phyloP scores from a whole-genome alignment of 2,797 vertebrate species.

The Semaprochilodus insignis region DNA sequence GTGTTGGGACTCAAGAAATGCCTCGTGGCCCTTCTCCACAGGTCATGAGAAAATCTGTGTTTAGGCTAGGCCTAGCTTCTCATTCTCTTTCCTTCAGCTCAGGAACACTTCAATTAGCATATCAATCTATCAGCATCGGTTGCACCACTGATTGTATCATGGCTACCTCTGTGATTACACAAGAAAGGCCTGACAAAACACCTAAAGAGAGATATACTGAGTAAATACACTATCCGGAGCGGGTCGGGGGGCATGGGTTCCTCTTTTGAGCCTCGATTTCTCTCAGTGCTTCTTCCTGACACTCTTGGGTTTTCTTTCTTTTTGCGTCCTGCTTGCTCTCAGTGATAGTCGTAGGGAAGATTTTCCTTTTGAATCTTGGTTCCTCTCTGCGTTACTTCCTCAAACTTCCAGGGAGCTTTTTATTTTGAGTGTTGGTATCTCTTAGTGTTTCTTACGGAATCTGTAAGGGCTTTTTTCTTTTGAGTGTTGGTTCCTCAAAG shows the following conservation, averaged over 20 bases:
- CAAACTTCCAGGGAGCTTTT: not conserved
- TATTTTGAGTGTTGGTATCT: not conserved
- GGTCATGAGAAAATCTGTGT: constrained; percentile 77
- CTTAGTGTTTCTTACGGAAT: not conserved
- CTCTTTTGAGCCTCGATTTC: not conserved
- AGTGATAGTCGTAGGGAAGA: not conserved
- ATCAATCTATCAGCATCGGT: constrained; percentile 45
- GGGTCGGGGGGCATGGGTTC: not conserved
- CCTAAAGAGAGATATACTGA: not conserved
- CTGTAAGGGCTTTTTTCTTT: not conserved
- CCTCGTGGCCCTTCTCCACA: constrained; percentile 52
- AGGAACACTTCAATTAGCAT: constrained; percentile 54
- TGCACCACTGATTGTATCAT: not conserved
- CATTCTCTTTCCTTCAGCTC: constrained; percentile 43
- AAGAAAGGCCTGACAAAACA: not conserved
- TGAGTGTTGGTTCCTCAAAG: not conserved
- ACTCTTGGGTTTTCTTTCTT: not conserved
- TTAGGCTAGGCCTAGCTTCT: constrained; percentile 23
- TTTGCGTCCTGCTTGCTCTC: not conserved
- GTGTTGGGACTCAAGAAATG: constrained; percentile 65
- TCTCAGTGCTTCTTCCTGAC: not conserved
- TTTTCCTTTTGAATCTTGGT: no score
- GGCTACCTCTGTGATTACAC: not conserved
- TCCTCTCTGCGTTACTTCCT: not conserved
- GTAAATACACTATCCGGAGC: not conserved